Evolutionary conservation across 2,888 invertebrate species (phyloP).

Genomic region (Philopedon plagiatum): DNA sequence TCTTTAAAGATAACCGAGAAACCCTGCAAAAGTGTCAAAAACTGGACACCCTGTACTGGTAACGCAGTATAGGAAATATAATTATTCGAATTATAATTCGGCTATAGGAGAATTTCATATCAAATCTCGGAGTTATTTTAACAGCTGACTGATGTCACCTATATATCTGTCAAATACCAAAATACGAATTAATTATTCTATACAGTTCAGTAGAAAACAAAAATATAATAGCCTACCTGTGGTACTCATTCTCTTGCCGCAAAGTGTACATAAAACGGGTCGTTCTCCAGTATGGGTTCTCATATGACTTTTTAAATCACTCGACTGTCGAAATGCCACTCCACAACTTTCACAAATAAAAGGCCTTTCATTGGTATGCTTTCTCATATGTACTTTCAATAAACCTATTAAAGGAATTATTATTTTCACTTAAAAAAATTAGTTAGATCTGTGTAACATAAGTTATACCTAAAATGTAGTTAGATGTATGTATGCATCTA

Average conservation of each 20-base stretch:
- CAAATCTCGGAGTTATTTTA: no score
- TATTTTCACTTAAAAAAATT: neutral
- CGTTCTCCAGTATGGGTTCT: constrained; percentile 71
- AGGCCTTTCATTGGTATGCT: constrained; percentile 61
- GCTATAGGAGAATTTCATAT: no score
- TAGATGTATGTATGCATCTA: no score
- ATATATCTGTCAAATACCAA: no score
- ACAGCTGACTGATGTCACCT: no score
- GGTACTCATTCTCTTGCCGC: constrained; percentile 64
- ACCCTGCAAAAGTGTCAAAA: no score
- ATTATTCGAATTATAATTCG: no score
- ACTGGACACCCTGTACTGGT: no score
- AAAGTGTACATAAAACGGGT: constrained; percentile 68
- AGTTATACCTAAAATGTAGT: no score
- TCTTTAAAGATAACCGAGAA: no score
- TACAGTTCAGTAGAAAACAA: neutral
- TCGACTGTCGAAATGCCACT: constrained; percentile 65
- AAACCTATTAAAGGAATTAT: constrained; percentile 54
- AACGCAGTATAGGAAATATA: no score
- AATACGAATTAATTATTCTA: neutral
- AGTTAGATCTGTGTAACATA: neutral
- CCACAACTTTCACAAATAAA: constrained; percentile 65
- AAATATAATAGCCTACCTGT: constrained; percentile 56
- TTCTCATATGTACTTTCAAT: constrained; percentile 59
- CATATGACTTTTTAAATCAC: constrained; percentile 66